These are phyloP conservation scores for Epistrophella euchroma DNA, from an alignment of 2,888 invertebrate genomes.

Conservation along the genomic window DNA sequence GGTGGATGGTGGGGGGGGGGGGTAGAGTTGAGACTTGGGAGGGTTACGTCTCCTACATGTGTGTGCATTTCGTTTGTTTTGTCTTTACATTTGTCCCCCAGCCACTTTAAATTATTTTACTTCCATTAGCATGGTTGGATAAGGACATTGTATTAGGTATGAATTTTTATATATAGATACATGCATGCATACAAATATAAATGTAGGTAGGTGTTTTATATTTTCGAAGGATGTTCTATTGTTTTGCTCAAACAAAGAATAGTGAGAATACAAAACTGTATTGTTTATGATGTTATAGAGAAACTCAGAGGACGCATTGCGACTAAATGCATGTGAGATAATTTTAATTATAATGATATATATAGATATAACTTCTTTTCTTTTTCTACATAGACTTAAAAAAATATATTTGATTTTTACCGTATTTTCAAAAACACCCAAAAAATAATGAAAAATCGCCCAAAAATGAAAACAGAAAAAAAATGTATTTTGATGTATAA, in stretches of 20 bases:
- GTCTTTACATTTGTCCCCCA: conserved; percentile 75
- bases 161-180: not conserved
- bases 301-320: conserved; percentile 46
- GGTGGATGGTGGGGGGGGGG: not conserved
- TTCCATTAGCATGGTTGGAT: conserved; percentile 69
- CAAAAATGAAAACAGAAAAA: too few species aligned
- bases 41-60: conserved; percentile 68
- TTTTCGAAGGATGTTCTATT: conserved; percentile 65
- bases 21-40: conserved; percentile 3
- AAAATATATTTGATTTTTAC: not conserved
- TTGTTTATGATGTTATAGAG: conserved; percentile 23
- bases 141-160: conserved; percentile 66
- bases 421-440: too few species aligned
- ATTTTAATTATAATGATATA: conserved; percentile 38
- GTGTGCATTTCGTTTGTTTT: conserved; percentile 76
- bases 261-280: conserved; percentile 58
- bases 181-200: conserved; percentile 18
- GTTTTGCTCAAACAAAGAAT: conserved; percentile 58
- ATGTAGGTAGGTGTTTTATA: conserved; percentile 46
- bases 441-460: too few species aligned
- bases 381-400: not conserved
- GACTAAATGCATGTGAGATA: conserved; percentile 31
- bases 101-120: conserved; percentile 73
- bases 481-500: too few species aligned
- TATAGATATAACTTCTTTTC: not conserved